phyloP scores from a whole-genome alignment of 1,140 invertebrate genomes.

The Pollicipes pollicipes region DNA sequence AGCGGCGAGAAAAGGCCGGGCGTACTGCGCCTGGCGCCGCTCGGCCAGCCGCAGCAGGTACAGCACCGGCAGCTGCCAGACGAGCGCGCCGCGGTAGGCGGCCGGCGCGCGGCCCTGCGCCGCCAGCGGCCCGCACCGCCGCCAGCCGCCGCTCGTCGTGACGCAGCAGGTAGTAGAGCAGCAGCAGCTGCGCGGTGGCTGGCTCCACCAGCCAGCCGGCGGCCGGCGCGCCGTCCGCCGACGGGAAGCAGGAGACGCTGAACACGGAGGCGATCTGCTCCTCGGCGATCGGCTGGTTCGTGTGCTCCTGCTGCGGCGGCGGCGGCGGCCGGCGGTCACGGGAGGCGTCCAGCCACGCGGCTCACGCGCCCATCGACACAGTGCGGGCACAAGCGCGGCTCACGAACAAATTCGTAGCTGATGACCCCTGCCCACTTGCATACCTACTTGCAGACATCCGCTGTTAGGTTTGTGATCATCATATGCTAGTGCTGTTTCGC shows the following conservation, averaged over 20 bases:
- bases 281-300: slow-evolving; percentile 80
- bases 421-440: too few species aligned
- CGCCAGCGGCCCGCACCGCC: slow-evolving; percentile 49
- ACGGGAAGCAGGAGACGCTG: slow-evolving; percentile 19
- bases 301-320: slow-evolving; percentile 41
- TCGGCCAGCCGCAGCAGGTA: slow-evolving; percentile 85
- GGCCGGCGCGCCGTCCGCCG: background rate
- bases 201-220: background rate
- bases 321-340: too few species aligned
- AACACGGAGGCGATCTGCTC: slow-evolving; percentile 75
- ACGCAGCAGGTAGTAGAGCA: slow-evolving; percentile 79
- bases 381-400: too few species aligned
- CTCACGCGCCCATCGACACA: too few species aligned
- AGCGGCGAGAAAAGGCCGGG: slow-evolving; percentile 62
- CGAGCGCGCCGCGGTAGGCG: slow-evolving; percentile 68
- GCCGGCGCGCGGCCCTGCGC: slow-evolving; percentile 55
- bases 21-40: slow-evolving; percentile 73
- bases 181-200: slow-evolving; percentile 66
- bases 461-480: too few species aligned
- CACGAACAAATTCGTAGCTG: too few species aligned
- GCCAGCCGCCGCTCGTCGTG: slow-evolving; percentile 78
- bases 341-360: too few species aligned
- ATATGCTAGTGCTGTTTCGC: too few species aligned
- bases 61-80: slow-evolving; percentile 82
- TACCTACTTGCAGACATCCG: too few species aligned